A percentile compares a stretch with the other conserved stretches of the same genome.
Conservation (phyloP, 2,888 invertebrate genomes). For the Acrobasis suavella region DNA sequence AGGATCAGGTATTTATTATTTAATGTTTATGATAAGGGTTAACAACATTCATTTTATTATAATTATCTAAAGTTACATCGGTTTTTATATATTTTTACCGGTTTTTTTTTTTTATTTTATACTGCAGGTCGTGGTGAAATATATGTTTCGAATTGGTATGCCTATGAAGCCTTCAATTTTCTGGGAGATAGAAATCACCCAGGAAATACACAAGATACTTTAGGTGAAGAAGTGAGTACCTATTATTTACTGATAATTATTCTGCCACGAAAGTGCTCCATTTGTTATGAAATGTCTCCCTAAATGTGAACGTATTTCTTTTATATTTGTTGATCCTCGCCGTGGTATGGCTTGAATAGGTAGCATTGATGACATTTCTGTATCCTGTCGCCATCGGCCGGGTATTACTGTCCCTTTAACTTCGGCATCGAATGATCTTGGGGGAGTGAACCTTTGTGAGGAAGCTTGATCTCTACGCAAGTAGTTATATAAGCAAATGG, state of each 20-base stretch:
- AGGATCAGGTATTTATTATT: slow-evolving; percentile 6
- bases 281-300: slow-evolving; percentile 33
- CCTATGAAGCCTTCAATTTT: neutral
- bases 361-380: slow-evolving; percentile 31
- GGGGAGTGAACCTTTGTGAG: slow-evolving; percentile 29
- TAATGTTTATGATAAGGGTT: neutral
- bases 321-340: slow-evolving; percentile 27
- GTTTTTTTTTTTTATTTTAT: neutral
- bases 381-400: slow-evolving; percentile 32
- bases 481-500: slow-evolving; percentile 29
- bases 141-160: neutral
- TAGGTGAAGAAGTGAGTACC: neutral
- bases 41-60: neutral
- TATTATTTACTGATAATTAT: slow-evolving; percentile 26
- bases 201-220: neutral
- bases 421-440: slow-evolving; percentile 30
- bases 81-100: neutral
- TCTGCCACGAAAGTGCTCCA: slow-evolving; percentile 29
- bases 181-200: neutral
- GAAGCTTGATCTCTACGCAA: slow-evolving; percentile 29
- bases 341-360: slow-evolving; percentile 31
- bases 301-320: slow-evolving; percentile 31
- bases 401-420: slow-evolving; percentile 30
- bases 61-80: neutral
- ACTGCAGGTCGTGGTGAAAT: neutral